Conservation (phyloP, 1,140 invertebrate species). For the Dysdera silvatica region DNA sequence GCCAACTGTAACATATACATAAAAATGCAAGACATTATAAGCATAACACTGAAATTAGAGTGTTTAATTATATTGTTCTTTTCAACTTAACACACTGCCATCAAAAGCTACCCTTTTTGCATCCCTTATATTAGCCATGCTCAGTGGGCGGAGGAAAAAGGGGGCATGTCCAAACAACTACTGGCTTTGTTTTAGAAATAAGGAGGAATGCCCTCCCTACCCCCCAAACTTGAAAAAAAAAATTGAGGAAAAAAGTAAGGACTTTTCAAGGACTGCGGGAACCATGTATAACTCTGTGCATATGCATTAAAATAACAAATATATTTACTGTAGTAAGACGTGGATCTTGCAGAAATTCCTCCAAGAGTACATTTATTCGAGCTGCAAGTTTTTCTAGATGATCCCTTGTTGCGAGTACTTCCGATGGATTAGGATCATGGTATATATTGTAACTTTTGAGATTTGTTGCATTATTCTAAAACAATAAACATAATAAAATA, state of each 20-base stretch:
- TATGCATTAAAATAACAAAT: neutral
- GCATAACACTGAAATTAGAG: no score
- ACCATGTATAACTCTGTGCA: neutral
- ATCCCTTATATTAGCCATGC: no score
- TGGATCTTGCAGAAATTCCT: constrained; percentile 84
- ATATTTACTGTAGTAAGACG: constrained; percentile 62
- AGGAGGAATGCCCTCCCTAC: neutral
- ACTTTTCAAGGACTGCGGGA: no score
- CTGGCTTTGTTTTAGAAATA: neutral
- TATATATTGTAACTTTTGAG: constrained; percentile 66
- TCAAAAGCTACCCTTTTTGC: no score
- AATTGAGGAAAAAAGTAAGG: no score
- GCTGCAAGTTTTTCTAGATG: constrained; percentile 56
- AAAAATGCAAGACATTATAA: no score
- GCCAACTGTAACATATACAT: no score
- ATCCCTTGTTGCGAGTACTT: constrained; percentile 62
- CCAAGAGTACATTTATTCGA: constrained; percentile 58
- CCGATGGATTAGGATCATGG: constrained; percentile 66
- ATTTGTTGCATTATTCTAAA: no score
- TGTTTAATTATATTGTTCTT: no score
- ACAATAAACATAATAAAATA: no score
- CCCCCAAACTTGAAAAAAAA: no score
- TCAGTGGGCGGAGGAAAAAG: neutral
- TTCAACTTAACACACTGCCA: no score
- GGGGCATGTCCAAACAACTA: neutral